Base-by-base conservation (phyloP, 2,888 invertebrate species). In the Drosophila neutralis region DNA sequence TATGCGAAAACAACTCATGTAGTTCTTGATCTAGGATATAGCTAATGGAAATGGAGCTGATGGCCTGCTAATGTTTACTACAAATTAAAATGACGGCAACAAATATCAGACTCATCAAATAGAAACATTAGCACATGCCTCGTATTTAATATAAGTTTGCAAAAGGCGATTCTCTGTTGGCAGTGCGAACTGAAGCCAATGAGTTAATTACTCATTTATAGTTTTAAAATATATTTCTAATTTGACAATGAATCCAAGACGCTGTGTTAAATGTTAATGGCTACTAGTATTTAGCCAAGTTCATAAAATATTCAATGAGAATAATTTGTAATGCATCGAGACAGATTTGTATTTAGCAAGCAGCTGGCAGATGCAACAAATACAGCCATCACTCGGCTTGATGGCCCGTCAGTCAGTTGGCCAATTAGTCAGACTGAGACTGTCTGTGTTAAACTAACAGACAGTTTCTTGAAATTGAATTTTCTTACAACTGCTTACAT, bases 1-100 rank as follows among this genome's bases (percentile, higher is more conserved):
- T 73, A 65, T 73, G 38, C 31, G 40, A 74, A 57, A 61, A 42
- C 63, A 73, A 24, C 53, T 57, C 54, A 69, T 53, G 61, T 61
- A 53, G 59, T 59, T 36, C 35, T 2, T 48, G 56, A 31, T 57
- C 57, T 69, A 42, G 48, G 54, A 35, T 49, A 54, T 7, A 11
- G 36, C 64, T 52, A 59, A 52, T 60, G 63, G 67, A 60, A 51
- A 45, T 42, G 45, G n/a, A n/a, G 59, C 58, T 70, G 67, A 61
- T 71, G 76, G 63, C 52, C 64, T 63, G 40, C 61, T 69, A 59
- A 66, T 70, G 66, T 18, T 49, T 52, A 31, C 49, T 48, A 49
- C 70, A 67, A 70, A 67, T 67, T 61, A 40, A 57, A 66, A 48
- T 40, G 38, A 49, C 48, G 40, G 54, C 48, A 56, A 13, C 13